phyloP scores from a whole-genome alignment of 2,888 invertebrate species.

The Tetanocera ferruginea region DNA sequence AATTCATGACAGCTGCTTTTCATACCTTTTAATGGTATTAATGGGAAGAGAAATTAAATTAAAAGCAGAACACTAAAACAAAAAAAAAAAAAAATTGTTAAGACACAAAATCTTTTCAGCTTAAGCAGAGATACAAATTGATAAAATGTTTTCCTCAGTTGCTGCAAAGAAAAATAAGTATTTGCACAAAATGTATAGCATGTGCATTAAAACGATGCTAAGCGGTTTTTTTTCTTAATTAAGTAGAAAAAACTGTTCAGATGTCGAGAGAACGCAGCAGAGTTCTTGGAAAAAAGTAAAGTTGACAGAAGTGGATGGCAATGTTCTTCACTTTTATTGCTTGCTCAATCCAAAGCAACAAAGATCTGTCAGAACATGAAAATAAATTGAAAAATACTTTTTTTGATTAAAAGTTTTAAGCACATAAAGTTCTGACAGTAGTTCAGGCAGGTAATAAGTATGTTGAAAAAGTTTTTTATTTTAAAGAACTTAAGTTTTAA shows the following conservation, averaged over 20 bases:
- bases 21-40: too few species aligned
- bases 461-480: too few species aligned
- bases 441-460: too few species aligned
- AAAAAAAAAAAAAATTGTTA: background rate
- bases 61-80: background rate
- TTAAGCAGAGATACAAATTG: background rate
- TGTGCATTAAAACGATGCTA: background rate
- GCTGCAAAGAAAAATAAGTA: background rate
- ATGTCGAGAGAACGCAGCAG: too few species aligned
- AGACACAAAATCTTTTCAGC: background rate
- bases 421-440: too few species aligned
- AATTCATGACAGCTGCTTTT: too few species aligned
- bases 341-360: background rate
- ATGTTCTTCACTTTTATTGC: too few species aligned
- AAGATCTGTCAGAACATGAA: background rate
- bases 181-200: background rate
- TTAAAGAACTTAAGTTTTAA: too few species aligned
- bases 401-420: too few species aligned
- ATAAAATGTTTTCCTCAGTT: background rate
- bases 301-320: too few species aligned
- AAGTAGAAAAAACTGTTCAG: background rate
- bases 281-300: too few species aligned
- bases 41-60: background rate
- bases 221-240: constrained; percentile 18
- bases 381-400: too few species aligned